Base-by-base conservation (phyloP, 2,888 invertebrate species). In the Escarpia spicata region DNA sequence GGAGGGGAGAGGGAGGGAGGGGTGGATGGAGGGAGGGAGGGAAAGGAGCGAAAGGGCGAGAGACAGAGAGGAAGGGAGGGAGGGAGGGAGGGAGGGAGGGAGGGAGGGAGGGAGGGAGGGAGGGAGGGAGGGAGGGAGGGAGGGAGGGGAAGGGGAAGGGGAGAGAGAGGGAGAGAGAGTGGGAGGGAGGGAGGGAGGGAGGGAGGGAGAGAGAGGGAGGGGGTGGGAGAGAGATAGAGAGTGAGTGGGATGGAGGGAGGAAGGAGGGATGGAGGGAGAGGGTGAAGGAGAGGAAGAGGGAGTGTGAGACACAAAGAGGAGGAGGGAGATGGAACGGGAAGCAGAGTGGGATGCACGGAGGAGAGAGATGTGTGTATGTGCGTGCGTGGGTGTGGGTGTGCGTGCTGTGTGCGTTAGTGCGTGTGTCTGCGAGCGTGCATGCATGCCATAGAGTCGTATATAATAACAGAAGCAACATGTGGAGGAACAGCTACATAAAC, bases 131-230 rank as follows among this genome's bases (percentile, higher is more conserved):
- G 6, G 12, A 9, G 8, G 52, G 15, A 2, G 9, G 3, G 9
- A 1, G n/a, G 91, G n/a, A 9, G 9, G 91, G n/a, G 8, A 91
- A 31, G 3, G 91, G 8, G 91, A 91, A 31, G 43, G 91, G 15
- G 43, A 91, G 91, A 43, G 91, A 12, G 91, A 91, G 91, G 15
- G 91, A 2, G 91, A 91, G 12, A 91, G 19, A 91, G 91, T 43
- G 91, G 37, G 1, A 15, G 52, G 15, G 90, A 10, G 90, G 19
- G 90, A 90, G 90, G 15, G 8, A 15, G 10, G 52, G 52, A 0
- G 52, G 15, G 45, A 45, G 10, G 10, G 45, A 45, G 52, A 6
- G 52, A 52, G 15, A 6, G 4, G 15, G 9, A 52, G 8, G 15
- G 52, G 15, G 52, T 0, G 52, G 8, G 52, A 15, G 15, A 52